Conservation (phyloP, 2,113 vertebrate genomes). For the Pollachius pollachius region DNA sequence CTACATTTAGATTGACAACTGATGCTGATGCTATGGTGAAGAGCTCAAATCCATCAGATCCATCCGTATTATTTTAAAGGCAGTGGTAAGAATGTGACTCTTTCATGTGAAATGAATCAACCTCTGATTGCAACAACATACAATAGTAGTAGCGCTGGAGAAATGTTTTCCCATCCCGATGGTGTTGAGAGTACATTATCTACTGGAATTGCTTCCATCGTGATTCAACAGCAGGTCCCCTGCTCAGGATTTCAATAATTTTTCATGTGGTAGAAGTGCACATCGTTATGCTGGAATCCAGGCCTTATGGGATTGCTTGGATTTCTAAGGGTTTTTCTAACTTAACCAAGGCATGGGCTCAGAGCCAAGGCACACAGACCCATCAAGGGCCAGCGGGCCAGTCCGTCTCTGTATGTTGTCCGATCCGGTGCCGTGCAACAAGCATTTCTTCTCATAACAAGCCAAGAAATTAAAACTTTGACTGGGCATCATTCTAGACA, state of each 20-base stretch:
- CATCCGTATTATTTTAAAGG: too few species aligned
- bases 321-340: neutral
- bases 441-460: slow-evolving; percentile 37
- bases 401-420: slow-evolving; percentile 40
- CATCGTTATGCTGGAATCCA: neutral
- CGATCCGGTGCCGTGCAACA: slow-evolving; percentile 19
- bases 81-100: too few species aligned
- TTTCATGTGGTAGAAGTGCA: neutral
- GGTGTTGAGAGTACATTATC: too few species aligned
- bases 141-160: too few species aligned
- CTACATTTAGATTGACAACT: too few species aligned
- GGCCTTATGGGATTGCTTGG: neutral
- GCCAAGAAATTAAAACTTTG: slow-evolving; percentile 26
- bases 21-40: too few species aligned
- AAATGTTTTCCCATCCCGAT: too few species aligned
- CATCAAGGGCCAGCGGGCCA: slow-evolving; percentile 22
- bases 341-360: neutral
- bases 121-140: too few species aligned
- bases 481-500: slow-evolving; percentile 20
- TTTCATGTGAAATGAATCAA: too few species aligned
- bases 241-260: neutral
- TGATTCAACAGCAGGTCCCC: neutral
- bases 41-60: too few species aligned
- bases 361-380: slow-evolving; percentile 21
- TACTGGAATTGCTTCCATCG: too few species aligned